phyloP scores from a whole-genome alignment of 23 tunicate genomes.

The Ciona savignyi region DNA sequence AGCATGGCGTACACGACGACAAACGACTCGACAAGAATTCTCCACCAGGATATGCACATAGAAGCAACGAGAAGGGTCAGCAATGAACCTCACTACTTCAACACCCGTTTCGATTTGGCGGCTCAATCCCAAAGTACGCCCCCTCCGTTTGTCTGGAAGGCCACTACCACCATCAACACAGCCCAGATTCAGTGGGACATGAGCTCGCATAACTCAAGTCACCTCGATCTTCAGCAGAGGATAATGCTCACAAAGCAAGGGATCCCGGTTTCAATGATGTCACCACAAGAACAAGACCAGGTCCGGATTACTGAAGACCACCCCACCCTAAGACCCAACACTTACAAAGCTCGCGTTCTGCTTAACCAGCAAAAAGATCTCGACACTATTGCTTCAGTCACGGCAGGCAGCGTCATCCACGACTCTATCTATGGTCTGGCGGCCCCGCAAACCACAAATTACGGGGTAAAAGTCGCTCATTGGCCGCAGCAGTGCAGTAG shows the following conservation, averaged over 20 bases:
- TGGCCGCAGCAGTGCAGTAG: not conserved
- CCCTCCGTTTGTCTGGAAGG: not conserved
- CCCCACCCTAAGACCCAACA: not conserved
- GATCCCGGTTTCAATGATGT: conserved; percentile 4
- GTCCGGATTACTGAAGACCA: not conserved
- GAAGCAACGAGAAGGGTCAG: conserved; percentile 6
- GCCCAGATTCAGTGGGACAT: conserved; percentile 5
- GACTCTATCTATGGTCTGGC: not conserved
- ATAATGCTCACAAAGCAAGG: not conserved
- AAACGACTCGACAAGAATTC: not conserved
- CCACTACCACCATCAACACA: conserved; percentile 2
- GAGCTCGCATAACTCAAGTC: conserved; percentile 2
- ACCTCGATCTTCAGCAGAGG: not conserved
- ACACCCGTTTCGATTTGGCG: not conserved
- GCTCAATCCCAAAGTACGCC: not conserved
- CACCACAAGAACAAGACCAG: not conserved
- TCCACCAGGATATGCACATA: not conserved
- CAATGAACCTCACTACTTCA: not conserved
- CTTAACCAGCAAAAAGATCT: not conserved
- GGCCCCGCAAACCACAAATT: not conserved
- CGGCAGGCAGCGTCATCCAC: not conserved
- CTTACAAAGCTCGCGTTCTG: not conserved
- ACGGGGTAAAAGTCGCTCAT: not conserved
- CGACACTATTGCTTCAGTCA: not conserved
- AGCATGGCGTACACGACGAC: not conserved